A percentile compares a stretch with the other conserved stretches of the same genome.
Evolutionary conservation across 1,140 invertebrate genomes (phyloP).

Genomic region (Phymastichus coffea): DNA sequence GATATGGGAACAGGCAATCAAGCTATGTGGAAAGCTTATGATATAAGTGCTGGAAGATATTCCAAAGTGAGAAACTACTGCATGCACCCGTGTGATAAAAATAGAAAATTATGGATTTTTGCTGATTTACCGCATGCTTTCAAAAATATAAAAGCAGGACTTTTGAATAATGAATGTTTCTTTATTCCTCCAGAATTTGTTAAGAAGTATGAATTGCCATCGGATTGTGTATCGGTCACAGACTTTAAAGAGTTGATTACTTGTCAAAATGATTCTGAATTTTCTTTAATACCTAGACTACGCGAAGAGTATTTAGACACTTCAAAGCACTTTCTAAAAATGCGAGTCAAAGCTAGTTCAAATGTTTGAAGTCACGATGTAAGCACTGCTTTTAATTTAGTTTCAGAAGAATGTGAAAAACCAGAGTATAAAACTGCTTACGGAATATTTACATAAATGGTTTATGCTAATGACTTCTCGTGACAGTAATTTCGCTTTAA

Average conservation of each 20-base stretch:
- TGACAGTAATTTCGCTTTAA: background rate
- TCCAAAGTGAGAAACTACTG: slow-evolving; percentile 1
- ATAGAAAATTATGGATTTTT: slow-evolving; percentile 17
- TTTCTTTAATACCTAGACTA: slow-evolving; percentile 5
- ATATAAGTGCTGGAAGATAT: slow-evolving; percentile 1
- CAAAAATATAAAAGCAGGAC: slow-evolving; percentile 11
- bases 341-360: background rate
- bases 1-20: slow-evolving; percentile 18
- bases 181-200: background rate
- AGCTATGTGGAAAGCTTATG: slow-evolving; percentile 4
- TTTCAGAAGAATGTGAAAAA: background rate
- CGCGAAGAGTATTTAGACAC: slow-evolving; percentile 1
- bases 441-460: slow-evolving; percentile 11
- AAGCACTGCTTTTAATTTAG: slow-evolving; percentile 9
- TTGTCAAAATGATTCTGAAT: background rate
- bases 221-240: background rate
- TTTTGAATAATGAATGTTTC: slow-evolving; percentile 16
- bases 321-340: slow-evolving; percentile 3
- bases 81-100: slow-evolving; percentile 6
- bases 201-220: slow-evolving; percentile 14
- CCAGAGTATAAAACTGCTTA: slow-evolving; percentile 14
- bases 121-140: slow-evolving; percentile 11
- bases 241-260: slow-evolving; percentile 3
- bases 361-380: slow-evolving; percentile 7
- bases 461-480: slow-evolving; percentile 21